Evolutionary conservation across 1,140 invertebrate species (phyloP), one percentile per base, ranked within the genome.

Genomic region (Drosophila kanapiae): DNA sequence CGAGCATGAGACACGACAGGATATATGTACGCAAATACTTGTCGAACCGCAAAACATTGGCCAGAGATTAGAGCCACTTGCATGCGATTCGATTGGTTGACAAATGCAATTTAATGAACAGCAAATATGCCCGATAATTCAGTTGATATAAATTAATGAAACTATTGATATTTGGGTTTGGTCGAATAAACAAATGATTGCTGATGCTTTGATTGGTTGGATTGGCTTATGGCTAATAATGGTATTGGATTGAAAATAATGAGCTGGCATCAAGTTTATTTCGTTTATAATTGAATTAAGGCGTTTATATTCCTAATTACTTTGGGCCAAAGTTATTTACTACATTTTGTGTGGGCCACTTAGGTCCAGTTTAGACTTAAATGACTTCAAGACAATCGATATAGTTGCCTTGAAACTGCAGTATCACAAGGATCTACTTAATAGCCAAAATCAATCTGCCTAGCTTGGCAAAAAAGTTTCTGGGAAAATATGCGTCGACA

Each of bases 81-180:
- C 62, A 84, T 48, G 42, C 62, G 47, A 57, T 43, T 37, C 35
- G 70, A 40, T 59, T 61, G 81, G 72, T 62, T 87, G 82, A 78
- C 77, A 84, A 88, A 84, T 87, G 68, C 77, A 84, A 87, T 87
- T 87, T 87, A 87, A 87, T 88, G 80, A 87, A 87, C 80, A 87
- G 82, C 84, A 88, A 84, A 87, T 88, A 78, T 78, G 69, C 37
- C 65, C 59, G 80, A 88, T 87, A 84, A 87, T 88, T 80, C 29
- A 81, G 64, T 80, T 62, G 67, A 72, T 71, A 60, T 49, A 84
- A 84, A 87, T 87, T 87, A 88, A 88, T 80, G 59, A 72, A 72
- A 72, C 54, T 72, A 71, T 71, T 64, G 67, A 78, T 64, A 76
- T 76, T 76, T 70, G 79, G 27, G 75, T 48, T 57, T 71, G 43